A percentile compares a stretch with the other conserved stretches of the same genome.
These are phyloP conservation scores for Clarias macrocephalus DNA, from an alignment of 2,113 vertebrate genomes.

Conservation along the genomic window DNA sequence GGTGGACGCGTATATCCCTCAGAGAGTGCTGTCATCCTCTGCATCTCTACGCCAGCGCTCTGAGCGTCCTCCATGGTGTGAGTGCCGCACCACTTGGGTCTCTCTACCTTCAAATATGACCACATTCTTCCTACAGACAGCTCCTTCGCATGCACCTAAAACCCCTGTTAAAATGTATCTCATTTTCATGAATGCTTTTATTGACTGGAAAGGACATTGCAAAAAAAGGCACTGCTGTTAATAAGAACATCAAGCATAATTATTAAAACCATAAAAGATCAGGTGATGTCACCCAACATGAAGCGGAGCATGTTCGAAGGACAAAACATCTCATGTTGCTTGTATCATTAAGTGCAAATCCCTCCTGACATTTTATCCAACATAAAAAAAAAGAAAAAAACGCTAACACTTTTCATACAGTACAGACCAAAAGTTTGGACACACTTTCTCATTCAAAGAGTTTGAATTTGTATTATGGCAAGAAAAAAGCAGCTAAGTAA, in stretches of 20 bases:
- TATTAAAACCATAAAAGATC: neutral
- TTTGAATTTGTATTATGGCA: too few relatives aligned
- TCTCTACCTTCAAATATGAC: neutral
- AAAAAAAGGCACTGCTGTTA: neutral
- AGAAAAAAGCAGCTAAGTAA: too few relatives aligned
- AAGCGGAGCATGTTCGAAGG: neutral
- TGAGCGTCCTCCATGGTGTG: constrained; percentile 94
- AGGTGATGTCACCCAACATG: neutral
- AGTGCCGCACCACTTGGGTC: constrained; percentile 65
- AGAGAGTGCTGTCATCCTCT: constrained; percentile 83
- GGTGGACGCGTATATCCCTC: constrained; percentile 83
- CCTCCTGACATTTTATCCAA: too few relatives aligned
- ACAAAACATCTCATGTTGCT: neutral
- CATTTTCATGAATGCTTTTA: neutral
- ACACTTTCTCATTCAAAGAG: too few relatives aligned
- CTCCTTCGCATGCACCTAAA: neutral
- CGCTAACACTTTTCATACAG: too few relatives aligned
- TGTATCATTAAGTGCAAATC: neutral
- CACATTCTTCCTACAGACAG: neutral
- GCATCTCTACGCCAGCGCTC: constrained; percentile 79
- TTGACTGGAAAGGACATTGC: neutral
- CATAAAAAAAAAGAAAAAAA: too few relatives aligned
- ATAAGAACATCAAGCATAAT: neutral
- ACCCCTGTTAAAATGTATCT: neutral
- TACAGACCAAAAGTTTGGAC: too few relatives aligned